Conservation (phyloP, 2,797 vertebrate species). For the Siniperca undulata region DNA sequence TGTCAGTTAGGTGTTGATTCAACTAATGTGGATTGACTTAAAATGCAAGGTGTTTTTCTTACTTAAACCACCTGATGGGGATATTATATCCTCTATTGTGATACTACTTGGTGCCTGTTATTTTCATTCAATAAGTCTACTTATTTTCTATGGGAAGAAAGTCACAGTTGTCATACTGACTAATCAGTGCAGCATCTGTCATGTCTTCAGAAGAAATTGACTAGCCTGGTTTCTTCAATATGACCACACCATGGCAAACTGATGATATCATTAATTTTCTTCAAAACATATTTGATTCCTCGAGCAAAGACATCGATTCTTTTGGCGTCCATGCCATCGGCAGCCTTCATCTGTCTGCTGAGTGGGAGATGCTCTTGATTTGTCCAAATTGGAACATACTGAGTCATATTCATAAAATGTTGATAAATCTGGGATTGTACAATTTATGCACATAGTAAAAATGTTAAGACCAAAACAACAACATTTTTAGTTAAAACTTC, state of each 20-base stretch:
- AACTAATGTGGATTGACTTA: background rate
- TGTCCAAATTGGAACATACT: background rate
- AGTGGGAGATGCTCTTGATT: constrained; percentile 9
- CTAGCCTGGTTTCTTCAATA: constrained; percentile 14
- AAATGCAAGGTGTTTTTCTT: background rate
- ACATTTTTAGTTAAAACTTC: background rate
- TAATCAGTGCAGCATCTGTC: constrained; percentile 32
- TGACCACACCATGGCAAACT: constrained; percentile 27
- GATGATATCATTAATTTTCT: constrained; percentile 49
- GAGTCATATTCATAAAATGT: background rate
- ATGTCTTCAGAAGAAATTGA: constrained; percentile 37
- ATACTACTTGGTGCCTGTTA: background rate
- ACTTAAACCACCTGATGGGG: background rate
- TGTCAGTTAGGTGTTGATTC: background rate
- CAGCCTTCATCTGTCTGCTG: constrained; percentile 18
- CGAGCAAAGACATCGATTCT: constrained; percentile 35
- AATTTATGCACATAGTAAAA: background rate
- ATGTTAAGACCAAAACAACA: background rate
- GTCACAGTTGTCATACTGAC: constrained; percentile 20
- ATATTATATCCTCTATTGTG: background rate
- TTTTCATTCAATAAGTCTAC: background rate
- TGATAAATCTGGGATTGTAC: background rate
- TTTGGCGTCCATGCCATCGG: background rate
- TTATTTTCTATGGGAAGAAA: constrained; percentile 9
- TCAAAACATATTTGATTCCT: constrained; percentile 43